Conservation (phyloP, 2,888 invertebrate genomes). For the Luffia ferchaultella region DNA sequence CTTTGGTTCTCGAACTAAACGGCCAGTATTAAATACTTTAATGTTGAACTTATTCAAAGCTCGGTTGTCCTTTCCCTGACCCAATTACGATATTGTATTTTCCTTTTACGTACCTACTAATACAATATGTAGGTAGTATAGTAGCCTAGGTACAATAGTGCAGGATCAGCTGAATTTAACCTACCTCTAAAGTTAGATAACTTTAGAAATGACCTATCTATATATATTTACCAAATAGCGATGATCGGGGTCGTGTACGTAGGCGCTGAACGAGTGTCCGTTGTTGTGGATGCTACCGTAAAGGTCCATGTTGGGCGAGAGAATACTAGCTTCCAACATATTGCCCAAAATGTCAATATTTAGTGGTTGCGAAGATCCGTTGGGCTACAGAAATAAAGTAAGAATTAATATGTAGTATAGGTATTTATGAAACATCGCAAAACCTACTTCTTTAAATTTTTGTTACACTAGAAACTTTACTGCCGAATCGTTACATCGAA, state of each 20-base stretch:
- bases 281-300: slow-evolving; percentile 80
- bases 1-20: too few species aligned
- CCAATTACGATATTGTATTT: too few species aligned
- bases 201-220: too few species aligned
- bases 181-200: too few species aligned
- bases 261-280: slow-evolving; percentile 76
- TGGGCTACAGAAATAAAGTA: slow-evolving; percentile 32
- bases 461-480: not conserved
- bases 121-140: too few species aligned
- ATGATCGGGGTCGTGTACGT: slow-evolving; percentile 76
- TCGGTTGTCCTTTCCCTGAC: too few species aligned
- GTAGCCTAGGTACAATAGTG: too few species aligned
- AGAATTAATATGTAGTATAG: not conserved
- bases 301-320: slow-evolving; percentile 69
- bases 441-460: too few species aligned
- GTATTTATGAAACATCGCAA: not conserved
- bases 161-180: too few species aligned
- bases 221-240: slow-evolving; percentile 68
- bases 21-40: too few species aligned
- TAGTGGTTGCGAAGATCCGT: slow-evolving; percentile 54
- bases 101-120: too few species aligned
- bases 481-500: not conserved
- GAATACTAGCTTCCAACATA: slow-evolving; percentile 71
- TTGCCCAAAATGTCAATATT: slow-evolving; percentile 77
- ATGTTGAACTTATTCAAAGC: too few species aligned